Evolutionary conservation across 2,888 invertebrate species (phyloP).

Genomic region (Lymantria monacha): DNA sequence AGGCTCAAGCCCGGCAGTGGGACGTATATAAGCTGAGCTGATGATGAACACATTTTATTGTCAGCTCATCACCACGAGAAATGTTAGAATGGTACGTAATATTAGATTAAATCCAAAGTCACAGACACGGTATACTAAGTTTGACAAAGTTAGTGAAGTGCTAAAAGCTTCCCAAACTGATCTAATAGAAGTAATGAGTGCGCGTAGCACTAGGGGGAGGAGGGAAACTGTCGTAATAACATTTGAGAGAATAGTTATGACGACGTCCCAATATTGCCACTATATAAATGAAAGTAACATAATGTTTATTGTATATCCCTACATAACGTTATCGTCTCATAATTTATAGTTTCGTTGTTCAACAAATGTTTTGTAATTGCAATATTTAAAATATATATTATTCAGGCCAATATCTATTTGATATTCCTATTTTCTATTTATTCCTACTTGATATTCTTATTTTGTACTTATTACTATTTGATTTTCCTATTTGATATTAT

Average conservation of each 20-base stretch:
- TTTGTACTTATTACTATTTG: too few relatives aligned
- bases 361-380: too few relatives aligned
- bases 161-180: conserved; percentile 16
- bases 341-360: neutral
- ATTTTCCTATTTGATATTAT: too few relatives aligned
- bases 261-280: neutral
- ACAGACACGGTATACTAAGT: conserved; percentile 3
- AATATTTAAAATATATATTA: too few relatives aligned
- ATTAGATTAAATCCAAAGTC: neutral
- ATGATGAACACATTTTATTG: too few relatives aligned
- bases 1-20: too few relatives aligned
- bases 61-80: too few relatives aligned
- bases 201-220: neutral
- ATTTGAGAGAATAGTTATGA: neutral
- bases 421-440: too few relatives aligned
- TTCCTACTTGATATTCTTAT: too few relatives aligned
- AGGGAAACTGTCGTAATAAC: neutral
- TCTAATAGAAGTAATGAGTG: conserved; percentile 7
- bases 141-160: conserved; percentile 15
- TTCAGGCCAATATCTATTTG: too few relatives aligned
- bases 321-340: neutral
- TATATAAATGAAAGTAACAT: neutral
- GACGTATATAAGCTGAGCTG: too few relatives aligned
- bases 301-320: too few relatives aligned
- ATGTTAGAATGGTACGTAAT: neutral